These are phyloP conservation scores for Bothrops jararaca DNA, from an alignment of 2,113 vertebrate species.

Conservation along the genomic window DNA sequence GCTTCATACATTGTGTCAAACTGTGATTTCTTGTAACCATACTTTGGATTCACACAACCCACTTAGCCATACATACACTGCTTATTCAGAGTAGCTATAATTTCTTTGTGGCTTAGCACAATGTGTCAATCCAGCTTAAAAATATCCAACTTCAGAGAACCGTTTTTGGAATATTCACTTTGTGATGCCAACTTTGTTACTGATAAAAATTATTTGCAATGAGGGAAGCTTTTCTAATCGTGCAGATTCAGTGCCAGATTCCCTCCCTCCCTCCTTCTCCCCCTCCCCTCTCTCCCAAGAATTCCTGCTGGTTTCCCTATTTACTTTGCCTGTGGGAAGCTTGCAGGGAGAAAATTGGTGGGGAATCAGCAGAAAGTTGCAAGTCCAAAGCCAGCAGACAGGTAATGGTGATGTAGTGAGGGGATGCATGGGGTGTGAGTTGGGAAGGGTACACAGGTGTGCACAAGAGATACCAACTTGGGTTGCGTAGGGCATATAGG, in stretches of 20 bases:
- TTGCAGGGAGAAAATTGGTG: not conserved
- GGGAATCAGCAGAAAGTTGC: not conserved
- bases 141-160: not conserved
- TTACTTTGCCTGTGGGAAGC: not conserved
- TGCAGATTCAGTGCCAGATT: not conserved
- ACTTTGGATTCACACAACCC: not conserved
- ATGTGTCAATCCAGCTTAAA: not conserved
- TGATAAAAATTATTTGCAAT: not conserved
- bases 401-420: no score
- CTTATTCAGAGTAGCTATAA: not conserved
- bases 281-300: not conserved
- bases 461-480: no score
- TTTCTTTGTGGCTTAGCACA: not conserved
- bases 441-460: no score
- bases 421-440: no score
- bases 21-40: not conserved
- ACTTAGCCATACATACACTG: not conserved
- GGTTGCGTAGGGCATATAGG: no score
- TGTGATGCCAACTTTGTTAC: not conserved
- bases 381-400: not conserved
- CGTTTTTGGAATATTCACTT: not conserved
- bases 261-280: not conserved
- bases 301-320: not conserved
- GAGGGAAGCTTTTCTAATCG: not conserved
- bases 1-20: not conserved